These are phyloP conservation scores for Danaus plexippus DNA, from an alignment of 1,140 invertebrate genomes.

Conservation along the genomic window DNA sequence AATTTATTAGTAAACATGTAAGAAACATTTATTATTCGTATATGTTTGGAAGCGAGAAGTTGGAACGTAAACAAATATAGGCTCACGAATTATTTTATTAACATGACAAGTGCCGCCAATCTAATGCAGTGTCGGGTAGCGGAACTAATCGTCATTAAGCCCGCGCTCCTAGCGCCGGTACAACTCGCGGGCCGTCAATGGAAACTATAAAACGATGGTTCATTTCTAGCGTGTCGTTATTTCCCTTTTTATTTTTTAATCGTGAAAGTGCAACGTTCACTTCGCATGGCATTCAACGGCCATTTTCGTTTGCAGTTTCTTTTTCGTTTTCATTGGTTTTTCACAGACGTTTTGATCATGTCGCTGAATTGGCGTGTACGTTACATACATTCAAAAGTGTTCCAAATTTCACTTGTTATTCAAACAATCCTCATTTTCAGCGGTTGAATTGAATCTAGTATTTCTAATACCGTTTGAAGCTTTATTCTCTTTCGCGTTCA, in stretches of 20 bases:
- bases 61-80: too few species aligned
- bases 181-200: constrained; percentile 30
- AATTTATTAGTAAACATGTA: too few species aligned
- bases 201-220: constrained; percentile 57
- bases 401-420: constrained; percentile 19
- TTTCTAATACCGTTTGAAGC: too few species aligned
- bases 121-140: constrained; percentile 52
- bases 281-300: constrained; percentile 63
- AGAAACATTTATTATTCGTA: too few species aligned
- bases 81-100: too few species aligned
- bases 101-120: constrained; percentile 35
- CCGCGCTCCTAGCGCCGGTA: constrained; percentile 38
- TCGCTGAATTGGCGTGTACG: constrained; percentile 38
- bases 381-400: constrained; percentile 29
- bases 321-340: constrained; percentile 68
- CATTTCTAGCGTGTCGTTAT: constrained; percentile 58
- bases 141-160: constrained; percentile 38
- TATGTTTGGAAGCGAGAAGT: too few species aligned
- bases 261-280: constrained; percentile 70
- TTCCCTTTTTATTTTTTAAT: constrained; percentile 64
- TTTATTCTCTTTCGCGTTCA: too few species aligned
- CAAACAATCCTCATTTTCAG: constrained; percentile 4
- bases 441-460: not conserved
- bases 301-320: constrained; percentile 63
- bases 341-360: constrained; percentile 65